Evolutionary conservation across 35 echinoderm and acorn worm genomes (phyloP).

Genomic region (Stichopus chloronotus): DNA sequence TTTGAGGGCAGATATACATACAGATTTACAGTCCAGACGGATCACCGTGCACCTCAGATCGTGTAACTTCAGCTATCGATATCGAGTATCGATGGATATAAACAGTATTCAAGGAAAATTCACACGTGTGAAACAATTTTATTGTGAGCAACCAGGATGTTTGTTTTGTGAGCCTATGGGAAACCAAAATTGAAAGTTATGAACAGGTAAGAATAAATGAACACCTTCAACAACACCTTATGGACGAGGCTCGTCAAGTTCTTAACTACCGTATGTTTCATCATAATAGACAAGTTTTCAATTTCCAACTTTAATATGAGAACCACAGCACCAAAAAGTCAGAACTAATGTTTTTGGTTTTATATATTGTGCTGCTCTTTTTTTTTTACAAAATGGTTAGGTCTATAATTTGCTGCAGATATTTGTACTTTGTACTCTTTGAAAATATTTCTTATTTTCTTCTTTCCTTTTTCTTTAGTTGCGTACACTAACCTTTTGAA

Average conservation of each 20-base stretch:
- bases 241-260: background rate
- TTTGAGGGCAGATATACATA: background rate
- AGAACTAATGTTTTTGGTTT: too few species aligned
- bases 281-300: background rate
- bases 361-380: too few species aligned
- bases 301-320: too few species aligned
- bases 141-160: background rate
- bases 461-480: too few species aligned
- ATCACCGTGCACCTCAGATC: background rate
- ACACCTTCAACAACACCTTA: background rate
- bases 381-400: too few species aligned
- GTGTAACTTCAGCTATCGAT: conserved; percentile 1
- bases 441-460: too few species aligned
- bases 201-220: background rate
- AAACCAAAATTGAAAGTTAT: background rate
- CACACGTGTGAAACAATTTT: conserved; percentile 14
- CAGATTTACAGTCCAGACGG: conserved; percentile 8
- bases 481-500: too few species aligned
- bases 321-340: too few species aligned
- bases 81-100: background rate
- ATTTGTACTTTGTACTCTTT: too few species aligned
- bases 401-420: too few species aligned
- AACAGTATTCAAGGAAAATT: conserved; percentile 27
- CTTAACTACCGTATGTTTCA: background rate
- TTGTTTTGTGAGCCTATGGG: conserved; percentile 5